Percentiles rank a stretch among this genome's conserved stretches.
Evolutionary conservation across 2,113 vertebrate species (phyloP).

Genomic region (Prionailurus bengalensis): DNA sequence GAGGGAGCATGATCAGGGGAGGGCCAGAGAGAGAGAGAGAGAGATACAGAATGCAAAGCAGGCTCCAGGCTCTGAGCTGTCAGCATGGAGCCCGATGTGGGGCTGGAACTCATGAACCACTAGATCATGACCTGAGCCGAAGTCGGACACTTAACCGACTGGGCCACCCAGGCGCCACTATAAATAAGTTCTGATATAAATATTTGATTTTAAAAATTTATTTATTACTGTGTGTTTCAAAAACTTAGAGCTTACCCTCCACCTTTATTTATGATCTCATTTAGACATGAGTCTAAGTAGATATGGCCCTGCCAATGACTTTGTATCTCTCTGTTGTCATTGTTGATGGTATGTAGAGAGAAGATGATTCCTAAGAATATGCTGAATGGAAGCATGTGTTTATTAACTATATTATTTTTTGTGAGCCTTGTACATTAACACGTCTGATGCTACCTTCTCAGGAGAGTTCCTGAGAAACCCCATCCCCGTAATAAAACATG

Average conservation of each 20-base stretch:
- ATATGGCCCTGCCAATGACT: neutral
- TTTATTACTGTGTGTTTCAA: neutral
- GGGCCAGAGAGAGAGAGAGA: no score
- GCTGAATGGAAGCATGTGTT: neutral
- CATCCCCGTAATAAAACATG: neutral
- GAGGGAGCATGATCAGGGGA: no score
- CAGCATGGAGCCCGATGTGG: no score
- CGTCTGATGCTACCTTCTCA: neutral
- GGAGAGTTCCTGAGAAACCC: neutral
- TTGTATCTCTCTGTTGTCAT: neutral
- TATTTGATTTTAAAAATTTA: constrained; percentile 43
- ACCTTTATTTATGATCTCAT: neutral
- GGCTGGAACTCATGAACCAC: no score
- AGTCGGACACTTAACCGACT: no score
- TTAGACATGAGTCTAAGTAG: neutral
- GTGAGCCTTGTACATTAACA: neutral
- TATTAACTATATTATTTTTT: neutral
- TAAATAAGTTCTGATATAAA: neutral
- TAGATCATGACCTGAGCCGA: no score
- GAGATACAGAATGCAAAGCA: no score
- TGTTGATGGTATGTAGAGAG: constrained; percentile 6
- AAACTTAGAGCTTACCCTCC: neutral
- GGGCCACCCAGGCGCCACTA: neutral
- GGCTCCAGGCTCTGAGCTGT: no score
- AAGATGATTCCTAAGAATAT: neutral